Conservation (phyloP, 2,797 vertebrate species). For the Psittacula echo region DNA sequence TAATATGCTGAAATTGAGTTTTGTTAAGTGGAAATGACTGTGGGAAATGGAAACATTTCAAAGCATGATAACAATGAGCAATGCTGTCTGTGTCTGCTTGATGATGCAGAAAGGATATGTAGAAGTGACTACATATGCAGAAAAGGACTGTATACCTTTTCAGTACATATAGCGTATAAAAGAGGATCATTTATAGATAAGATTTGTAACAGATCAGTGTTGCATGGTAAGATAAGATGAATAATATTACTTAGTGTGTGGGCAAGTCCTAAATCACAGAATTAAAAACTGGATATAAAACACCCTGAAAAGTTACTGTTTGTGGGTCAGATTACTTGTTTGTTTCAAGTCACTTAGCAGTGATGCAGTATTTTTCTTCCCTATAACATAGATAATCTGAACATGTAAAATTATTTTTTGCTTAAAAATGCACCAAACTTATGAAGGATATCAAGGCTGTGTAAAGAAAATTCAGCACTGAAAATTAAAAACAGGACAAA, state of each 20-base stretch:
- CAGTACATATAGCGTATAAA: neutral
- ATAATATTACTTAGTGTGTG: neutral
- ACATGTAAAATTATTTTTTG: neutral
- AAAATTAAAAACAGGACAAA: neutral
- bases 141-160: neutral
- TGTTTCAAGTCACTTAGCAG: neutral
- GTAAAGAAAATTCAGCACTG: neutral
- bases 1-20: slow-evolving; percentile 7
- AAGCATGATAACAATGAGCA: neutral
- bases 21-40: neutral
- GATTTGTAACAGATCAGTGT: neutral
- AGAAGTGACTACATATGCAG: neutral
- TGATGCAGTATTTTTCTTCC: neutral
- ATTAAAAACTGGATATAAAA: neutral
- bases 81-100: neutral
- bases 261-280: neutral
- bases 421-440: neutral
- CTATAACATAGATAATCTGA: neutral
- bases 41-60: neutral
- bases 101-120: neutral
- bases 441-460: neutral
- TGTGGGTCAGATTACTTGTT: neutral
- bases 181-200: neutral
- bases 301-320: neutral
- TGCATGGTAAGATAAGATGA: neutral